Evolutionary conservation across 2,797 vertebrate species (phyloP).

Genomic region (Pteronotus mesoamericanus): DNA sequence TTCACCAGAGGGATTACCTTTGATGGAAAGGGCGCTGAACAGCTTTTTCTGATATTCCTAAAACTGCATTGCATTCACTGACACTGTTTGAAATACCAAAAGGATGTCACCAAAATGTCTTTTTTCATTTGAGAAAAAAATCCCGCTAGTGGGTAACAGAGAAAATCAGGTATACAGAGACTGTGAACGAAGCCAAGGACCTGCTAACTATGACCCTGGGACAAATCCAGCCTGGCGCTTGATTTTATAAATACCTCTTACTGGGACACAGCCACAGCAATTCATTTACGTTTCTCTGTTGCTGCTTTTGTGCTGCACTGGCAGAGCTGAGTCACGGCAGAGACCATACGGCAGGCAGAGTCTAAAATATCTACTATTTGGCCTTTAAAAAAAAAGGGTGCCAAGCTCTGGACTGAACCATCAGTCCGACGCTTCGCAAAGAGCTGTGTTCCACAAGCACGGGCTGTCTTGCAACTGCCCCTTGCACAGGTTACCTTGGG

Average conservation of each 20-base stretch:
- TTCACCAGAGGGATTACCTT: not conserved
- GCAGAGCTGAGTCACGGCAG: not conserved
- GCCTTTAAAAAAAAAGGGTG: not conserved
- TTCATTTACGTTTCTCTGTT: not conserved
- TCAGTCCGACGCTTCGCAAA: not conserved
- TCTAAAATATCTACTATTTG: not conserved
- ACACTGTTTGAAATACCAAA: not conserved
- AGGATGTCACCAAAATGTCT: not conserved
- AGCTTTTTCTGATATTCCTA: not conserved
- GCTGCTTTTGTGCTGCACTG: not conserved
- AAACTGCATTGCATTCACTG: not conserved
- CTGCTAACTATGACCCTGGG: not conserved
- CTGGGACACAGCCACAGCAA: not conserved
- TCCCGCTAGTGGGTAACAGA: not conserved
- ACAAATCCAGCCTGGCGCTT: not conserved
- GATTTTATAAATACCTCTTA: not conserved
- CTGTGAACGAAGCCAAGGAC: not conserved
- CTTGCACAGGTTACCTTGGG: not conserved
- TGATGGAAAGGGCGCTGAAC: not conserved
- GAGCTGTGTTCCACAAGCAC: not conserved
- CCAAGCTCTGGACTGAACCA: not conserved
- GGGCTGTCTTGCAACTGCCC: not conserved
- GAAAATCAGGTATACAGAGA: not conserved
- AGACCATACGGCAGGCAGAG: not conserved
- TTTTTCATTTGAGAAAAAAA: not conserved